Evolutionary conservation across 2,113 vertebrate genomes (phyloP).

Genomic region (Ailuropoda melanoleuca): DNA sequence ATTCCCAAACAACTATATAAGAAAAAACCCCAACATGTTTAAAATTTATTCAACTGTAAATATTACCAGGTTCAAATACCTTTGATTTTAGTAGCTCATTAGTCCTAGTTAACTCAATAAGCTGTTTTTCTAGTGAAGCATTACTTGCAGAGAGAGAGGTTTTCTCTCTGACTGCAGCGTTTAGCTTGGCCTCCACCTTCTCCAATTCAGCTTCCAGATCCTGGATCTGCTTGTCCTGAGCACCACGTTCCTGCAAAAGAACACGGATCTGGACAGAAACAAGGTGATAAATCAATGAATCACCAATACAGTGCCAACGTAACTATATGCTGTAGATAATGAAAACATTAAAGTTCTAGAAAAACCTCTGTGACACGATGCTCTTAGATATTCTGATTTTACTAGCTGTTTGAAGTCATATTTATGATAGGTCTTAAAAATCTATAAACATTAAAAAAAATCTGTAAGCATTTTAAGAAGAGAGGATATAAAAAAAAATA

Average conservation of each 20-base stretch:
- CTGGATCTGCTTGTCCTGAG: slow-evolving; percentile 89
- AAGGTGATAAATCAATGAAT: background rate
- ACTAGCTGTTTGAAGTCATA: background rate
- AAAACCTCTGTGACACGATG: background rate
- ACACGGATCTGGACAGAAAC: slow-evolving; percentile 87
- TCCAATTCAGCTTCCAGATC: slow-evolving; percentile 90
- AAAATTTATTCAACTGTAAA: background rate
- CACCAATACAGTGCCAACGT: background rate
- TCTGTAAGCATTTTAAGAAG: background rate
- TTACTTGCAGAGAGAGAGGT: slow-evolving; percentile 88
- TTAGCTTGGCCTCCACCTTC: slow-evolving; percentile 91
- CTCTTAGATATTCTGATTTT: background rate
- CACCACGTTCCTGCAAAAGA: slow-evolving; percentile 90
- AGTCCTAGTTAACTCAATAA: slow-evolving; percentile 89
- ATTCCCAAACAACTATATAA: background rate
- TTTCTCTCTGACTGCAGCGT: slow-evolving; percentile 90
- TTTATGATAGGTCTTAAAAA: background rate
- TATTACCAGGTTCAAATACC: slow-evolving; percentile 81
- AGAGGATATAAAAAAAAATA: background rate
- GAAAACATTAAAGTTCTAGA: background rate
- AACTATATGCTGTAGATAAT: background rate
- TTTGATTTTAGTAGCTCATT: slow-evolving; percentile 95
- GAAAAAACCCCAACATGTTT: background rate
- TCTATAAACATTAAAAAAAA: background rate
- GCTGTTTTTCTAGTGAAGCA: slow-evolving; percentile 92